These are phyloP conservation scores for Pleuronectes platessa DNA, from an alignment of 2,113 vertebrate species.

Conservation along the genomic window DNA sequence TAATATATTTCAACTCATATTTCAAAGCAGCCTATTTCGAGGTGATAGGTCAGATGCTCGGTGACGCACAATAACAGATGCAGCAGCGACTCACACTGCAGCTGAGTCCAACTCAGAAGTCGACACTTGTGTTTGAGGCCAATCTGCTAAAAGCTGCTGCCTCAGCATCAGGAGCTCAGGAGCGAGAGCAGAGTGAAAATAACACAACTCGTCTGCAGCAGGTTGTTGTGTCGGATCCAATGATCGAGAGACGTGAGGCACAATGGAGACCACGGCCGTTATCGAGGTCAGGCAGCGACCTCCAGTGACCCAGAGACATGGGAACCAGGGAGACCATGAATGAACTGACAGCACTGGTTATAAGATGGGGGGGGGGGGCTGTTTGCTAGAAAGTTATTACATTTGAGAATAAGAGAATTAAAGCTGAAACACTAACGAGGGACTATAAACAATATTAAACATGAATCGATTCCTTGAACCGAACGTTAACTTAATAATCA, in stretches of 20 bases:
- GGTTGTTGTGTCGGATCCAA: slow-evolving; percentile 17
- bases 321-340: not conserved
- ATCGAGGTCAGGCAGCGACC: slow-evolving; percentile 40
- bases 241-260: slow-evolving; percentile 30
- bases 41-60: slow-evolving; percentile 18
- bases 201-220: not conserved
- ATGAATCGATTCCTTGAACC: too few relatives aligned
- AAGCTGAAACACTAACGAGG: too few relatives aligned
- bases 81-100: not conserved
- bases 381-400: not conserved
- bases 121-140: too few relatives aligned
- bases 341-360: not conserved
- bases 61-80: not conserved
- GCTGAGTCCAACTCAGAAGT: not conserved
- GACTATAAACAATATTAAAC: too few relatives aligned
- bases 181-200: not conserved
- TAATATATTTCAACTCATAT: slow-evolving; percentile 6
- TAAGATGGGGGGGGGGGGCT: too few relatives aligned
- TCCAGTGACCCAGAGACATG: slow-evolving; percentile 43
- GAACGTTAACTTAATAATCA: too few relatives aligned
- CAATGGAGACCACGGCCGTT: slow-evolving; percentile 1
- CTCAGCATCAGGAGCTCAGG: not conserved
- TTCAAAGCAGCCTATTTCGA: slow-evolving; percentile 41
- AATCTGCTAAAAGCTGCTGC: too few relatives aligned
- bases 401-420: not conserved